Base-by-base conservation (phyloP, 2,797 vertebrate genomes). In the Halcyon leucocephala region DNA sequence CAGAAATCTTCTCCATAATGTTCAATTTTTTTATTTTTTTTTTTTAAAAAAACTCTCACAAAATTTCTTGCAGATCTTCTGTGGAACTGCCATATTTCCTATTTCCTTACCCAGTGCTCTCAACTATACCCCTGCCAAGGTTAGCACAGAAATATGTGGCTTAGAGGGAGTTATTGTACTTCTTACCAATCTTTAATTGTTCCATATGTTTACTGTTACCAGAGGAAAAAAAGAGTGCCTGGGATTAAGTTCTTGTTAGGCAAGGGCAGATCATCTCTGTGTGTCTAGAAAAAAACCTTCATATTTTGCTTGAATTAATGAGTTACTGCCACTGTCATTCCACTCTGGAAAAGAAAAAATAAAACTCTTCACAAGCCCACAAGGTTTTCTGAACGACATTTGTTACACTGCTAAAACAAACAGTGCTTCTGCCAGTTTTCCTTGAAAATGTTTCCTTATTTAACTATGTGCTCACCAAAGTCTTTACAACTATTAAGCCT, bases 401-500 rank as follows among this genome's bases (percentile, higher is more conserved):
- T 82, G 19, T 86, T 83, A 86, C 13, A 48, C 28, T 70, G 65
- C 15, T 91, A 76, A 92, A 91, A 65, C 58, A 89, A 91, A 85
- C 13, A 61, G 14, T 61, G 7, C 25, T 71, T 41, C 12, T 74
- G 20, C 14, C 58, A 52, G 7, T 82, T 65, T 80, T 39, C 29
- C 51, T 28, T 82, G 49, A 91, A 94, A 90, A 74, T 49, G 10
- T 73, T 92, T 97, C 33, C 33, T 92, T 82, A 41, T 67, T 62
- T 67, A 78, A 60, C 41, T 79, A n/a, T 52, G 11, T 73, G 14
- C 15, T 46, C 31, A 73, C 35, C 16, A 33, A 90, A 82, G 37
- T 55, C 39, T 78, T 89, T 33, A 60, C 73, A 69, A 1, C 0
- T 87, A 33, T 74, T 77, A 90, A 94, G 9, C 1, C 65, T 80